Base-by-base conservation (phyloP, 2,113 vertebrate species). In the Ictalurus punctatus region DNA sequence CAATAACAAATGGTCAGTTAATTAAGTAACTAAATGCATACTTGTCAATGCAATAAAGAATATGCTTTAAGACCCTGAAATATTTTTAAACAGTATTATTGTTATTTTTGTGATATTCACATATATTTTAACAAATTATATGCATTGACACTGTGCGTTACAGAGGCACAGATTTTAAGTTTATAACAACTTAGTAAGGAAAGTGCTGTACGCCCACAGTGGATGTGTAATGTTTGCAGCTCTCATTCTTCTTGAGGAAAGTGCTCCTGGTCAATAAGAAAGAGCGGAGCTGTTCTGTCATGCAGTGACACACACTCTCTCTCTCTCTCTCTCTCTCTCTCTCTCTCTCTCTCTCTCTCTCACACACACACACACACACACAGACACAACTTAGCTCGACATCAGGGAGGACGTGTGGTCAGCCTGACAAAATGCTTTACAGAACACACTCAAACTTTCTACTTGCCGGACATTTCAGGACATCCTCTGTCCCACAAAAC, bases 381-480 rank as follows among this genome's bases (percentile, higher is more conserved):
- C 63, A 86, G 1, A 71, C 19, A 88, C 37, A 89, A 84, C 44
- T 85, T 80, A 58, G 83, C 59, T 54, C 67, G 73, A 54, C 83
- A 79, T 58, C 88, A 80, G 74, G 67, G 61, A 54, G 74, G 87
- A 88, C 81, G 69, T 59, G 56, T 27, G 69, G 48, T 69, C 73
- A 78, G n/a, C 21, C 44, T 86, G 65, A 81, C 84, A 89, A 69
- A 81, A 89, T 89, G 88, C 65, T 80, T 30, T 44, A 7, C 71
- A 81, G 48, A 65, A 67, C 34, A 85, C 37, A 21, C 52, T 81
- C 74, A 82, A 30, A 52, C 83, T 73, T 81, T 85, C 52, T 40
- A 40, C 23, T 54, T 76, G 65, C 48, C 23, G 88, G 88, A 89
- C 34, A 85, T 16, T 13, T 76, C 54, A 34, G 56, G 67, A 63